Conservation (phyloP, 2,113 vertebrate species). For the Pedetes capensis region DNA sequence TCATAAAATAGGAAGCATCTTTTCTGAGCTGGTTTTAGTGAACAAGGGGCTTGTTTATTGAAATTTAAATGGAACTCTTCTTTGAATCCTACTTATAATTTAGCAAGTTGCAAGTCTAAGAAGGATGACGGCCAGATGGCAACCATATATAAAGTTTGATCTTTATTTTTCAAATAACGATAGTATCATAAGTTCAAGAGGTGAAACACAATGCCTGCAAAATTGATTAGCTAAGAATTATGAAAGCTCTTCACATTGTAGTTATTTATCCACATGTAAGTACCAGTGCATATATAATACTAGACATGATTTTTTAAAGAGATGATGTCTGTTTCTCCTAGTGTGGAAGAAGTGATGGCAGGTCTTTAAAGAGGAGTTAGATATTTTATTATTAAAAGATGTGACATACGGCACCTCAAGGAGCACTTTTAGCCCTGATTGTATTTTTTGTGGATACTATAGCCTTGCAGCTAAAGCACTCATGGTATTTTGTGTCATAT, state of each 20-base stretch:
- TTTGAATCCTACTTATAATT: not conserved
- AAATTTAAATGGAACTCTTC: constrained; percentile 4
- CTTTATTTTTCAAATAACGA: not conserved
- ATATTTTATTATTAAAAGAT: not conserved
- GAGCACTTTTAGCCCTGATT: not conserved
- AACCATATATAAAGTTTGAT: not conserved
- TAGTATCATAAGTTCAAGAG: not conserved
- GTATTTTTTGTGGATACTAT: not conserved
- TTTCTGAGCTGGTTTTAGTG: constrained; percentile 15
- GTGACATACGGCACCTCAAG: not conserved
- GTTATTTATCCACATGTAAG: not conserved
- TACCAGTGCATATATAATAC: not conserved
- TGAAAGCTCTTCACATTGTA: not conserved
- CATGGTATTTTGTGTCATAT: not conserved
- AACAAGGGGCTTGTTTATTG: constrained; percentile 13
- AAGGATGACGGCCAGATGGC: not conserved
- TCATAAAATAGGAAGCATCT: not conserved
- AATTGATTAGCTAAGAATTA: constrained; percentile 4
- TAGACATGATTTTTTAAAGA: not conserved
- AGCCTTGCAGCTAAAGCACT: not conserved
- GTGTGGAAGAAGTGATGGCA: not conserved
- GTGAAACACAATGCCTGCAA: not conserved
- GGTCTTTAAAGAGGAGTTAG: not conserved
- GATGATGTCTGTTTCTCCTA: not conserved
- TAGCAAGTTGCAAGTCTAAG: not conserved